Conservation (phyloP, 1,140 invertebrate genomes). For the Leptinotarsa defecta region DNA sequence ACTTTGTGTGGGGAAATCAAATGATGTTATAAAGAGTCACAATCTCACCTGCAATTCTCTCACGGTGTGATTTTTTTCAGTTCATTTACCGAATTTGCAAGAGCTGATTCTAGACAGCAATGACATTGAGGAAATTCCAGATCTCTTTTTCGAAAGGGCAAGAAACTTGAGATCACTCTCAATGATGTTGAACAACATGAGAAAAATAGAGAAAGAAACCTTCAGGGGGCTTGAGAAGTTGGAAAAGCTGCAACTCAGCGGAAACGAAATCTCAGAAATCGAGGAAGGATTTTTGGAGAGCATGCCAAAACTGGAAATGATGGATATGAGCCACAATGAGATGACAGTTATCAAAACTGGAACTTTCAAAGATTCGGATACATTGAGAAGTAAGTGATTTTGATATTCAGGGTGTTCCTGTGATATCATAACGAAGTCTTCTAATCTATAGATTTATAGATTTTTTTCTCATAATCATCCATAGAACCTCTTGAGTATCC, state of each 20-base stretch:
- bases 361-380: not conserved
- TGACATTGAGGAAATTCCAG: not conserved
- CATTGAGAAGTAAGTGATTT: not conserved
- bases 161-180: not conserved
- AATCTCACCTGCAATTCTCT: too few species aligned
- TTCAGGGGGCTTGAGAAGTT: not conserved
- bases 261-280: not conserved
- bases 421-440: too few species aligned
- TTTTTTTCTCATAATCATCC: too few species aligned
- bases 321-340: not conserved
- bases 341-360: not conserved
- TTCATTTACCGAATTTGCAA: not conserved
- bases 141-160: not conserved
- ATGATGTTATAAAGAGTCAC: too few species aligned
- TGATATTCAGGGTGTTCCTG: not conserved
- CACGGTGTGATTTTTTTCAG: not conserved
- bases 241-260: not conserved
- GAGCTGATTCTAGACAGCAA: not conserved
- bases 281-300: not conserved
- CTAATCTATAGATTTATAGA: too few species aligned
- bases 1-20: too few species aligned
- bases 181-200: not conserved
- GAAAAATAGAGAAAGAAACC: not conserved
- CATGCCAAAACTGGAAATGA: not conserved
- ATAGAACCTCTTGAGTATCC: too few species aligned